Conservation (phyloP, 2,888 invertebrate genomes). For the Pegoplata infirma region DNA sequence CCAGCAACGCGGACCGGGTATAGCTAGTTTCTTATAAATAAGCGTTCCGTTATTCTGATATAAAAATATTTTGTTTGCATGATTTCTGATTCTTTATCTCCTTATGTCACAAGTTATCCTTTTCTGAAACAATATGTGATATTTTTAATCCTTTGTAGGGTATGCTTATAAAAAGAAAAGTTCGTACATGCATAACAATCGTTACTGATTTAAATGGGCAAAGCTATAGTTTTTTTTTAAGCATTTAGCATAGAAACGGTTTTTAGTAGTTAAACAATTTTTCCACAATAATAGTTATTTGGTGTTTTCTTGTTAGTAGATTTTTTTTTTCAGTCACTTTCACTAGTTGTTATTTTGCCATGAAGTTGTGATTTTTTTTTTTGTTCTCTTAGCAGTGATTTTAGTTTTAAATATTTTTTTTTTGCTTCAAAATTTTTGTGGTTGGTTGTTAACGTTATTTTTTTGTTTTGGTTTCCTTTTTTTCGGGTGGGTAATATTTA, state of each 20-base stretch:
- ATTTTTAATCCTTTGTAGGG: neutral
- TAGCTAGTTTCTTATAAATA: too few relatives aligned
- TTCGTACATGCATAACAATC: conserved; percentile 7
- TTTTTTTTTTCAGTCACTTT: neutral
- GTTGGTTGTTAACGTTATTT: conserved; percentile 17
- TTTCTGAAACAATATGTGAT: neutral
- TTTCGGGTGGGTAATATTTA: conserved; percentile 43
- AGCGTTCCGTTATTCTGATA: too few relatives aligned
- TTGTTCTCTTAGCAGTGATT: conserved; percentile 18
- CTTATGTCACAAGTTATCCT: neutral
- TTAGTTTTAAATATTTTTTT: conserved; percentile 17
- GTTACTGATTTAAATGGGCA: neutral
- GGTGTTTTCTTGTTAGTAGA: neutral
- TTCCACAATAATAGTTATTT: conserved; percentile 38
- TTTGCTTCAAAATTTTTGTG: conserved; percentile 22
- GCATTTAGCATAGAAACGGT: conserved; percentile 38
- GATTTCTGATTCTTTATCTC: too few relatives aligned
- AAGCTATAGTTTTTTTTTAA: conserved; percentile 17
- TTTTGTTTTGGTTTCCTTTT: neutral
- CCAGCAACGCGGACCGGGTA: too few relatives aligned
- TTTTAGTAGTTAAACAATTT: conserved; percentile 21
- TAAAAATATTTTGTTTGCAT: too few relatives aligned
- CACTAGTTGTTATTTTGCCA: conserved; percentile 28
- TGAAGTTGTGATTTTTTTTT: conserved; percentile 18
- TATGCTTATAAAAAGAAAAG: neutral